These are phyloP conservation scores for Drosophila siamana DNA, from an alignment of 2,888 invertebrate species.

Conservation along the genomic window DNA sequence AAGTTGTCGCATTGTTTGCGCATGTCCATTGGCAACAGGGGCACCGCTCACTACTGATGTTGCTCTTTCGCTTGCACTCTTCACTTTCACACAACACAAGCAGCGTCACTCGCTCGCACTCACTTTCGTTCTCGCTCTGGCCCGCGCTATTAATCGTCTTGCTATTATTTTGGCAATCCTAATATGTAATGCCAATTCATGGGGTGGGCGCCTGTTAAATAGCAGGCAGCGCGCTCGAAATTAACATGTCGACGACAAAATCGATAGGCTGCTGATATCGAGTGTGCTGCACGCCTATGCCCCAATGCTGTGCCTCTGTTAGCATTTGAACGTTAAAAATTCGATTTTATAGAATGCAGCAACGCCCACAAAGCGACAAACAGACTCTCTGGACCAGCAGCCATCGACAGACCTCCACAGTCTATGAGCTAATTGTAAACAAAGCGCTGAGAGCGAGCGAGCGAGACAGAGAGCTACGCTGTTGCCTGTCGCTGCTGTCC, in stretches of 20 bases:
- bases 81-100: slow-evolving; percentile 13
- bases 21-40: slow-evolving; percentile 56
- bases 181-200: slow-evolving; percentile 75
- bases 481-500: too few species aligned
- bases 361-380: slow-evolving; percentile 65
- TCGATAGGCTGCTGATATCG: slow-evolving; percentile 47
- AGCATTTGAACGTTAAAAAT: slow-evolving; percentile 83
- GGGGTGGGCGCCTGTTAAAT: slow-evolving; percentile 82
- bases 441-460: not conserved
- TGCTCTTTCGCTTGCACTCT: slow-evolving; percentile 49
- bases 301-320: slow-evolving; percentile 73
- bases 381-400: slow-evolving; percentile 1
- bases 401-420: slow-evolving; percentile 19
- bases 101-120: not conserved
- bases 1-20: slow-evolving; percentile 27
- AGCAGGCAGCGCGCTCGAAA: slow-evolving; percentile 65
- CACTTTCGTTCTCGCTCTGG: slow-evolving; percentile 1
- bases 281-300: slow-evolving; percentile 28
- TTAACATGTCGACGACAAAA: slow-evolving; percentile 64
- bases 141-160: slow-evolving; percentile 70
- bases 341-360: slow-evolving; percentile 83
- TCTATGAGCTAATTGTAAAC: slow-evolving; percentile 10
- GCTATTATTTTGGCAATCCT: slow-evolving; percentile 81
- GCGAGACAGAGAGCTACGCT: slow-evolving; percentile 6
- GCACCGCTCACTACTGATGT: slow-evolving; percentile 15